Conservation (phyloP, 2,888 invertebrate genomes). For the Patella ulyssiponensis region DNA sequence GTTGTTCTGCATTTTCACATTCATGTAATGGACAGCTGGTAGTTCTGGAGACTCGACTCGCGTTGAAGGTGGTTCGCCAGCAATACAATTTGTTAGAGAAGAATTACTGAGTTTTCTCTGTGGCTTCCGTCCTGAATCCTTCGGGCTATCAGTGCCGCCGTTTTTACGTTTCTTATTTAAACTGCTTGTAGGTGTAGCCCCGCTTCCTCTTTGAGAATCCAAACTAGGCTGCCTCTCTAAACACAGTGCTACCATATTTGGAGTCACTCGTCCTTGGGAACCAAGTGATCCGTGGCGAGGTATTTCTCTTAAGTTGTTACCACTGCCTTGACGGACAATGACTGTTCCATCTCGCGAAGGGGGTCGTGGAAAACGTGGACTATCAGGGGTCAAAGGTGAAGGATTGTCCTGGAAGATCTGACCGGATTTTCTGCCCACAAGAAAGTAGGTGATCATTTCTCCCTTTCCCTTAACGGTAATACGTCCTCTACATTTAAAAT, state of each 20-base stretch:
- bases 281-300: slow-evolving; percentile 43
- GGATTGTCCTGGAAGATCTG: slow-evolving; percentile 36
- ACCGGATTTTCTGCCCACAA: slow-evolving; percentile 70
- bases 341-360: slow-evolving; percentile 36
- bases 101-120: slow-evolving; percentile 56
- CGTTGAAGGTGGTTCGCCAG: slow-evolving; percentile 48
- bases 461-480: slow-evolving; percentile 94
- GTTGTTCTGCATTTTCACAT: slow-evolving; percentile 53
- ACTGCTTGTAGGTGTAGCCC: slow-evolving; percentile 66
- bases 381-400: slow-evolving; percentile 36
- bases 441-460: slow-evolving; percentile 93
- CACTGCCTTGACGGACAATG: slow-evolving; percentile 33
- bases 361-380: slow-evolving; percentile 33
- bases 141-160: slow-evolving; percentile 47
- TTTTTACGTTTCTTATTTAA: slow-evolving; percentile 57
- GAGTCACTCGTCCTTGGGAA: slow-evolving; percentile 37
- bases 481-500: slow-evolving; percentile 71
- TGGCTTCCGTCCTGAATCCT: slow-evolving; percentile 49
- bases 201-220: slow-evolving; percentile 39
- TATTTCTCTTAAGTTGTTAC: slow-evolving; percentile 35
- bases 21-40: slow-evolving; percentile 68
- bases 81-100: slow-evolving; percentile 53
- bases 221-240: slow-evolving; percentile 43
- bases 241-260: slow-evolving; percentile 36
- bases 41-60: slow-evolving; percentile 66